Conservation (phyloP, 2,113 vertebrate genomes). For the Ardeotis arabs region DNA sequence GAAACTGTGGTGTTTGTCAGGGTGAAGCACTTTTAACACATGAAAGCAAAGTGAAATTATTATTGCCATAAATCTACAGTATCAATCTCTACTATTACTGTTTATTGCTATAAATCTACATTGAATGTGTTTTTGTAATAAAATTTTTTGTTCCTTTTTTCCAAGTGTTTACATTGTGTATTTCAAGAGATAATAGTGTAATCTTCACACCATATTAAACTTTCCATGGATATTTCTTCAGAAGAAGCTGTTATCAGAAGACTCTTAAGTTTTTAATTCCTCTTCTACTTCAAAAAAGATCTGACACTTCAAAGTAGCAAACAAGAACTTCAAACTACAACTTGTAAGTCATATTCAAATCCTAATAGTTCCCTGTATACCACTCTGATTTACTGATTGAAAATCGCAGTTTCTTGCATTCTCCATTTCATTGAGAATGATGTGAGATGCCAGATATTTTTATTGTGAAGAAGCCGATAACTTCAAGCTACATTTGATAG, state of each 20-base stretch:
- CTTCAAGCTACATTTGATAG: background rate
- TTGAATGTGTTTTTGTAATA: background rate
- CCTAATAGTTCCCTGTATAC: background rate
- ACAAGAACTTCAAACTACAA: slow-evolving; percentile 25
- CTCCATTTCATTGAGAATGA: background rate
- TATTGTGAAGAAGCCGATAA: background rate
- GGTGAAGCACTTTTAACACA: background rate
- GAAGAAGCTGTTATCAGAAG: background rate
- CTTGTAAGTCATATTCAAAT: slow-evolving; percentile 29
- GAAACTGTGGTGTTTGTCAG: background rate
- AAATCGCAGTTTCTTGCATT: background rate
- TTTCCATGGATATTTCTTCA: background rate
- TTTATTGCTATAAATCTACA: background rate
- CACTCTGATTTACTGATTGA: background rate
- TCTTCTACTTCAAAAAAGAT: slow-evolving; percentile 8
- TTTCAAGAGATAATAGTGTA: background rate
- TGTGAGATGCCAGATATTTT: background rate
- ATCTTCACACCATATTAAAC: background rate
- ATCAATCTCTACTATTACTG: background rate
- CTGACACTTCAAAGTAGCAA: slow-evolving; percentile 14
- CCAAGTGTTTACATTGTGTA: background rate
- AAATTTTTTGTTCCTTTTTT: background rate
- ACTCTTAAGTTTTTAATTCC: background rate
- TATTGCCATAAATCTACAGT: background rate
- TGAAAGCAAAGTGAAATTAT: background rate